A percentile compares a stretch with the other conserved stretches of the same genome.
Evolutionary conservation across 2,888 invertebrate genomes (phyloP).

Genomic region (Poecilus cupreus): DNA sequence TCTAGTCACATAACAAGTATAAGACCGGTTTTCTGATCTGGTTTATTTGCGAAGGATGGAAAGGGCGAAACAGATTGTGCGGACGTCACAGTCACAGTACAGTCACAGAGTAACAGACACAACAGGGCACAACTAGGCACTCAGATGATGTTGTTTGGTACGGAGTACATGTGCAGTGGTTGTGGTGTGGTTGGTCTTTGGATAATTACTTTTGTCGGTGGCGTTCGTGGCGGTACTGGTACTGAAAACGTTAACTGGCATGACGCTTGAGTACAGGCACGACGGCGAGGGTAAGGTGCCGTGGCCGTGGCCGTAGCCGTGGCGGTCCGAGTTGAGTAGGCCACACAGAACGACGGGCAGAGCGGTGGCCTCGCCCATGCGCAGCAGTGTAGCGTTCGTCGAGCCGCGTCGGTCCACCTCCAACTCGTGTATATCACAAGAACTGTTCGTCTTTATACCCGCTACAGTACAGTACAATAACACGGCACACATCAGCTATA

Average conservation of each 20-base stretch:
- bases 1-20: too few relatives aligned
- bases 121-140: too few relatives aligned
- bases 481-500: conserved; percentile 2
- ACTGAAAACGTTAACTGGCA: conserved; percentile 39
- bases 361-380: conserved; percentile 69
- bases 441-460: conserved; percentile 60
- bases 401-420: conserved; percentile 50
- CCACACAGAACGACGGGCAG: conserved; percentile 74
- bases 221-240: background rate
- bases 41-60: too few relatives aligned
- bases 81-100: too few relatives aligned
- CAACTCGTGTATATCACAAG: conserved; percentile 51
- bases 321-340: conserved; percentile 68
- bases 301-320: background rate
- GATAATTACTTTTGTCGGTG: conserved; percentile 48
- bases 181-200: background rate
- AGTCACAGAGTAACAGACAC: too few relatives aligned
- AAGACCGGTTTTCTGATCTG: too few relatives aligned
- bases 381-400: conserved; percentile 63
- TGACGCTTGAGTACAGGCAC: conserved; percentile 27
- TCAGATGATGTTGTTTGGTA: background rate
- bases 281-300: conserved; percentile 32
- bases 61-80: too few relatives aligned
- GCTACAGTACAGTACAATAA: conserved; percentile 26
- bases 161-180: conserved; percentile 5